Evolutionary conservation across 2,888 invertebrate species (phyloP).

Genomic region (Drosophila pseudotakahashii): DNA sequence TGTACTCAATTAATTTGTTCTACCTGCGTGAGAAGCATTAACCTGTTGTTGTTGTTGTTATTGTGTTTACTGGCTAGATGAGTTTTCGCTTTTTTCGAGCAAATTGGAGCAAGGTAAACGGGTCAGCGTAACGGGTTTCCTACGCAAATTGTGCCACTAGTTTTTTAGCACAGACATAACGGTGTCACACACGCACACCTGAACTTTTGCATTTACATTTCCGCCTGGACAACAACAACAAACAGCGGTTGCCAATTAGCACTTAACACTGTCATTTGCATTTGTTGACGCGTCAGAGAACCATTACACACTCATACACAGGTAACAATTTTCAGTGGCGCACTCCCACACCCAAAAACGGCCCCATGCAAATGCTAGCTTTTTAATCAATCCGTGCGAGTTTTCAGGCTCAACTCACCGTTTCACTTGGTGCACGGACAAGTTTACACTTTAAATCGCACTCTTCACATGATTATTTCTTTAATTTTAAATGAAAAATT

Average conservation of each 20-base stretch:
- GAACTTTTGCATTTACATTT: constrained; percentile 20
- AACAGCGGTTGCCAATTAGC: constrained; percentile 20
- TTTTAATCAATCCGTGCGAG: constrained; percentile 15
- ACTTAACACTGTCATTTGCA: constrained; percentile 25
- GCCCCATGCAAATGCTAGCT: constrained; percentile 49
- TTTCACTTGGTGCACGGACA: constrained; percentile 29
- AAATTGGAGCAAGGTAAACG: constrained; percentile 70
- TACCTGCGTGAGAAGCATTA: constrained; percentile 56
- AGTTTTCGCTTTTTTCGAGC: constrained; percentile 69
- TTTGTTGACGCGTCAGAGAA: constrained; percentile 44
- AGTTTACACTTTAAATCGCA: constrained; percentile 19
- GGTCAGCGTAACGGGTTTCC: constrained; percentile 40
- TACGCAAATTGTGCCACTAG: constrained; percentile 31
- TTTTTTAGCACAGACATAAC: neutral
- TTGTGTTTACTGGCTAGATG: constrained; percentile 18
- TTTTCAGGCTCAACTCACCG: constrained; percentile 54
- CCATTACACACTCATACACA: constrained; percentile 16
- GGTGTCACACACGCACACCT: constrained; percentile 2
- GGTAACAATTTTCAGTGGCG: constrained; percentile 9
- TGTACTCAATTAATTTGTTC: constrained; percentile 10
- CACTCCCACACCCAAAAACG: constrained; percentile 37
- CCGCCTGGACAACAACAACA: neutral
- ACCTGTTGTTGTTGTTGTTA: constrained; percentile 35
- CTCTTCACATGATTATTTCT: constrained; percentile 61
- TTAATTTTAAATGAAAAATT: constrained; percentile 24